A percentile compares a stretch with the other conserved stretches of the same genome.
phyloP scores from a whole-genome alignment of 2,113 vertebrate species.

The Chionis minor region DNA sequence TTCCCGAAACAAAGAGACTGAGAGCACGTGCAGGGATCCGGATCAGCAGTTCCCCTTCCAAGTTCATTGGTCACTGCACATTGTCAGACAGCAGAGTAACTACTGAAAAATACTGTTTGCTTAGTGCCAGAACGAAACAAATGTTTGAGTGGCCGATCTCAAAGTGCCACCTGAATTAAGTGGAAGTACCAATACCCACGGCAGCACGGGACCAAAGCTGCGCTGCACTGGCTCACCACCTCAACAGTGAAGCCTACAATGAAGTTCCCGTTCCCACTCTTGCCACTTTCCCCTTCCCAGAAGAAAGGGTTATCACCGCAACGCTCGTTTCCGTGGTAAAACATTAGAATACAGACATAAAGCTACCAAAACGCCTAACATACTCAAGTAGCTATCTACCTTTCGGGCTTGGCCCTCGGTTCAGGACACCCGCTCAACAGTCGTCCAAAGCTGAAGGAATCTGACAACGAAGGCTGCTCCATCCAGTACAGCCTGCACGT shows the following conservation, averaged over 20 bases:
- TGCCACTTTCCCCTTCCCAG: background rate
- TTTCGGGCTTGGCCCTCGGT: background rate
- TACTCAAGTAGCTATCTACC: too few relatives aligned
- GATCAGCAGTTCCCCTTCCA: background rate
- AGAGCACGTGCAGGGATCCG: rapidly evolving
- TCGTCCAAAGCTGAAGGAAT: background rate
- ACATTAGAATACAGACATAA: background rate
- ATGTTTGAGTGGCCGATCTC: background rate
- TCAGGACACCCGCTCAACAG: background rate
- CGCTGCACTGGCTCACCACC: background rate
- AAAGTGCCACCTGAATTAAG: background rate
- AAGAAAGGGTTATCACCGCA: background rate
- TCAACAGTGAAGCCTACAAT: background rate
- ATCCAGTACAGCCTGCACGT: rapidly evolving
- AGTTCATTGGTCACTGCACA: too few relatives aligned
- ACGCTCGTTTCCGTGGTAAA: background rate
- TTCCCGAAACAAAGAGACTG: background rate
- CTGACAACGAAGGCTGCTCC: background rate
- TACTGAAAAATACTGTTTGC: background rate
- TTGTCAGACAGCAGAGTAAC: background rate
- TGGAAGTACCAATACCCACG: rapidly evolving
- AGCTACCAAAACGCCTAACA: background rate
- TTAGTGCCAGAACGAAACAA: background rate
- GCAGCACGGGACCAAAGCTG: background rate
- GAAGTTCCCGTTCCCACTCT: background rate